These are phyloP conservation scores for Listrodromus nycthemerus DNA, from an alignment of 2,888 invertebrate genomes.

Conservation along the genomic window DNA sequence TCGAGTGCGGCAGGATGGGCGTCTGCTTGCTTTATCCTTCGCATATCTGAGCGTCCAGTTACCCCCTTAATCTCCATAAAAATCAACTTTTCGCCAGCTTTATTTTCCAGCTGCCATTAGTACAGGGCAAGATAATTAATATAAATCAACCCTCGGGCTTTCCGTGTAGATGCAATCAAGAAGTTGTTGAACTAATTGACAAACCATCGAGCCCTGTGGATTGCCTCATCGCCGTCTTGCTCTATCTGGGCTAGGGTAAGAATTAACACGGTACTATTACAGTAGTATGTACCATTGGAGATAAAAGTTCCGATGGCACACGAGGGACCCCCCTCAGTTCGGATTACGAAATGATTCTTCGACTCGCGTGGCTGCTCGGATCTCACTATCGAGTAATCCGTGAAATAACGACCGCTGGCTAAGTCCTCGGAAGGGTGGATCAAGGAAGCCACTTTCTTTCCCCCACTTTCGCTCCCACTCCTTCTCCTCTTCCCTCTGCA, in stretches of 20 bases:
- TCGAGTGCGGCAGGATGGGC: constrained; percentile 3
- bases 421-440: constrained; percentile 58
- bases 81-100: constrained; percentile 61
- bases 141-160: constrained; percentile 45
- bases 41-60: constrained; percentile 22
- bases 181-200: constrained; percentile 27
- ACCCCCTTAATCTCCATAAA: constrained; percentile 60
- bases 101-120: constrained; percentile 28
- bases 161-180: constrained; percentile 12
- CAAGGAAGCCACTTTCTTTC: constrained; percentile 48
- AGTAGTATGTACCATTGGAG: neutral
- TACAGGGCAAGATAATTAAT: constrained; percentile 52
- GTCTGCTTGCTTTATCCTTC: constrained; percentile 29
- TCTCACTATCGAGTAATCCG: constrained; percentile 50
- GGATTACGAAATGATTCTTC: constrained; percentile 66
- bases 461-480: constrained; percentile 5
- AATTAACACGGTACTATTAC: neutral
- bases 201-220: neutral
- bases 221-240: neutral
- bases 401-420: constrained; percentile 63
- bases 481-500: constrained; percentile 7
- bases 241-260: neutral
- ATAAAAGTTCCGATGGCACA: constrained; percentile 26
- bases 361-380: constrained; percentile 41
- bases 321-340: constrained; percentile 1